phyloP scores from a whole-genome alignment of 2,113 vertebrate species.

The Nyctibius bracteatus region DNA sequence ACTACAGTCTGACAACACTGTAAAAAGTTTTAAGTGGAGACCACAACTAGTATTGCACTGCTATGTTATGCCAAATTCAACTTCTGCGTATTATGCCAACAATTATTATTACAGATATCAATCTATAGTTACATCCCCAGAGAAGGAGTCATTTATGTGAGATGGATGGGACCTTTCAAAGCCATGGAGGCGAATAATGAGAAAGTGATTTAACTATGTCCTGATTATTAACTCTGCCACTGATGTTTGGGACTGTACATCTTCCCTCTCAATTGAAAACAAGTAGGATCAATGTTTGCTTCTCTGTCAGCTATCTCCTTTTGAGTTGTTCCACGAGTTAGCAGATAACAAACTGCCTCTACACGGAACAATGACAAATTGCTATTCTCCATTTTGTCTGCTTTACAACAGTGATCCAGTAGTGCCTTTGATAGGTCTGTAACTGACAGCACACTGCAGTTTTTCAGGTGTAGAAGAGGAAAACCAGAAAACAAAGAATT shows the following conservation, averaged over 20 bases:
- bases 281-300: neutral
- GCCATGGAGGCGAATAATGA: neutral
- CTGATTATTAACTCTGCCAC: neutral
- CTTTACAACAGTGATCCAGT: neutral
- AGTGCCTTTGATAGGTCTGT: neutral
- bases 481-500: neutral
- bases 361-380: accelerated
- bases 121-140: neutral
- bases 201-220: neutral
- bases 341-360: neutral
- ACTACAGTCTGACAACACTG: neutral
- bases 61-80: neutral
- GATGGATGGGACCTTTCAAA: neutral
- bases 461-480: neutral
- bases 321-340: neutral
- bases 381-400: neutral
- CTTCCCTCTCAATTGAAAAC: neutral
- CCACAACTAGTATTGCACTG: neutral
- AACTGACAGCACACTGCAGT: neutral
- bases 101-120: neutral
- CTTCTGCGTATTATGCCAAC: neutral
- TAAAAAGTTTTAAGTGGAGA: neutral
- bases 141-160: neutral
- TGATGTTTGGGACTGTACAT: neutral
- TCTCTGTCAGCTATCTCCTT: neutral